Base-by-base conservation (phyloP, 1,140 invertebrate species). In the Drosophila pseudoobscura region DNA sequence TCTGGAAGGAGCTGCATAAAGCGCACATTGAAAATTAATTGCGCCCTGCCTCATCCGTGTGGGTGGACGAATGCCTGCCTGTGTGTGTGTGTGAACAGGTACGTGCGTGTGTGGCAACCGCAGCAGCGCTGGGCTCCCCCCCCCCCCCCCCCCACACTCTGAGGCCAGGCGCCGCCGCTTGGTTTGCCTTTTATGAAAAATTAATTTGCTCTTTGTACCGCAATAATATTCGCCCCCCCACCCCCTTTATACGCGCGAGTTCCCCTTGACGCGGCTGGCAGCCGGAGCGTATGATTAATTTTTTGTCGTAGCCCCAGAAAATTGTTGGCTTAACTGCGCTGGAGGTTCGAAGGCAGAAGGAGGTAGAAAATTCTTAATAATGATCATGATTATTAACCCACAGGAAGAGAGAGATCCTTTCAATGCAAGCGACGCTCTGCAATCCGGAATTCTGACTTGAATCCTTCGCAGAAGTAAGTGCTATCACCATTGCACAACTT, bases 251-350 rank as follows among this genome's bases (percentile, higher is more conserved):
- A 59, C 71, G 60, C 39, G n/a, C 44, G 52, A 54, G 69, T 78
- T 68, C 75, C 65, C 71, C 75, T 72, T 83, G 52, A 82, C 64
- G 70, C 74, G 75, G 83, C 75, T 75, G 78, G 62, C 83, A 87
- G 82, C 80, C 82, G 70, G 83, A 88, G 83, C 83, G 82, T 87
- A 82, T 88, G 82, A 87, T 87, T 87, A 87, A 87, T 87, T 88
- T 87, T 88, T 75, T 17, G 71, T 58, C 60, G 52, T 43, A 54
- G 13, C 44, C 54, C 11, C 31, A 49, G 57, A 35, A 44, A 71
- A 59, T 41, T 57, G 51, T 55, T 70, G 29, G 55, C 68, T 72
- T 43, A 62, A 62, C 31, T 20, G 29, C 9, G 51, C 8, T 53
- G 31, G 20, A 53, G 9, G 17, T 17, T 17, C 17, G 17, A 15